These are phyloP conservation scores for Centropristis striata DNA, from an alignment of 2,113 vertebrate species.

Conservation along the genomic window DNA sequence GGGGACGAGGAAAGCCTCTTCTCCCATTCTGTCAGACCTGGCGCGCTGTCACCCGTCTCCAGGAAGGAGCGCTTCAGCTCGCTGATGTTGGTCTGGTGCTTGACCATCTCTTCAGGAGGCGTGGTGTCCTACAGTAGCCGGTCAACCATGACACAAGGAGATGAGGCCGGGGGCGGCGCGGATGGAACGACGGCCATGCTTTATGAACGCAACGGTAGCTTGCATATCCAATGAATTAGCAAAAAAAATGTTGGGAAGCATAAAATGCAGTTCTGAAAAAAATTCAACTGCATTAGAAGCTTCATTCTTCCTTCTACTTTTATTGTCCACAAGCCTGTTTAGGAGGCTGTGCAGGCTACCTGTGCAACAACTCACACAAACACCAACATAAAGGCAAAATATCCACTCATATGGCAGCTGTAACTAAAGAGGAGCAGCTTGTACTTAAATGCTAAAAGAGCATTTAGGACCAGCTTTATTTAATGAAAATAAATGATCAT, in stretches of 20 bases:
- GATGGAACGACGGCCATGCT: constrained; percentile 64
- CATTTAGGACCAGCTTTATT: constrained; percentile 53
- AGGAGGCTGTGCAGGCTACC: constrained; percentile 39
- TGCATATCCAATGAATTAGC: constrained; percentile 43
- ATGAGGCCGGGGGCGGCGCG: constrained; percentile 27
- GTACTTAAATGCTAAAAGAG: constrained; percentile 59
- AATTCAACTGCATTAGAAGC: constrained; percentile 26
- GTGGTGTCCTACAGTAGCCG: constrained; percentile 80
- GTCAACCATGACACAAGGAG: constrained; percentile 70
- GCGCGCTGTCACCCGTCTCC: constrained; percentile 86
- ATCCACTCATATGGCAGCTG: constrained; percentile 7
- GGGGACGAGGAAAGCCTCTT: constrained; percentile 93
- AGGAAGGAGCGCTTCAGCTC: constrained; percentile 97
- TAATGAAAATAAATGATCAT: constrained; percentile 30
- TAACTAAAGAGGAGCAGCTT: constrained; percentile 36
- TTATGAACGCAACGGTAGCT: constrained; percentile 47
- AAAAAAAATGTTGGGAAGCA: background rate
- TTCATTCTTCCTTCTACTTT: background rate
- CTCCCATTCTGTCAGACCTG: constrained; percentile 92
- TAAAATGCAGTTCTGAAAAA: constrained; percentile 30
- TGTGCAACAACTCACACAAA: constrained; percentile 29
- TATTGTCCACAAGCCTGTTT: constrained; percentile 10
- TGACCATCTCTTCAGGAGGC: constrained; percentile 90
- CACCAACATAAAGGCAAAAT: constrained; percentile 26
- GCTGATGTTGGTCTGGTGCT: constrained; percentile 95